phyloP scores from a whole-genome alignment of 2,113 vertebrate genomes.

The Phalacrocorax pelagicus region DNA sequence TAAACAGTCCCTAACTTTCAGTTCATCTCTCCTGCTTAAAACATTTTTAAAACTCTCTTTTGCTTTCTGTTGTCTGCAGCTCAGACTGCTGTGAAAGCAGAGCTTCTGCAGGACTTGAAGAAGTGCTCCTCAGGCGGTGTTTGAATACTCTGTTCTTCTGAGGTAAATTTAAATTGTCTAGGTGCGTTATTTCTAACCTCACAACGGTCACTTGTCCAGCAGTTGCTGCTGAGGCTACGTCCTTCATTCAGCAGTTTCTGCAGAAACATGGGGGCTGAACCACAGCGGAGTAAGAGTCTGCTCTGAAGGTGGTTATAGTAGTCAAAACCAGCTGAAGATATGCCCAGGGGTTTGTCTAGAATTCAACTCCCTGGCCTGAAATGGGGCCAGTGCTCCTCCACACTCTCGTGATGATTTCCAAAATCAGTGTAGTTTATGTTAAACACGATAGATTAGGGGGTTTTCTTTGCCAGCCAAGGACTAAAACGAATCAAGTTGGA shows the following conservation, averaged over 20 bases:
- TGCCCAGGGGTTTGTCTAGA: background rate
- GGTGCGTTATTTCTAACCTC: background rate
- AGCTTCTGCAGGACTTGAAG: background rate
- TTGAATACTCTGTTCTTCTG: background rate
- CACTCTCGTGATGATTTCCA: background rate
- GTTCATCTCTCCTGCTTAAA: background rate
- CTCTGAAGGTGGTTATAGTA: background rate
- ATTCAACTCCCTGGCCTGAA: background rate
- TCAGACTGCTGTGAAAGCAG: background rate
- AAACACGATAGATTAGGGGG: background rate
- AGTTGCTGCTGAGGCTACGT: fast-evolving
- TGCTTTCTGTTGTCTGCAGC: background rate
- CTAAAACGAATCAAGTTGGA: background rate
- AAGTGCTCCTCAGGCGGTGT: background rate
- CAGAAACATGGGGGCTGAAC: background rate
- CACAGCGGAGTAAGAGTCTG: fast-evolving
- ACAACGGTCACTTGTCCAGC: background rate
- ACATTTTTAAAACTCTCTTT: background rate
- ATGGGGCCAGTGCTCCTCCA: background rate
- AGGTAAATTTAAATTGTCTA: background rate
- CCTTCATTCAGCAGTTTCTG: background rate
- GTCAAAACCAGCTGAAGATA: background rate
- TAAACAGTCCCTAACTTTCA: background rate
- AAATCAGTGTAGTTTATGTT: background rate
- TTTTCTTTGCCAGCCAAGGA: background rate